phyloP scores from a whole-genome alignment of 2,113 vertebrate genomes.

The Gallinago jamesoni region DNA sequence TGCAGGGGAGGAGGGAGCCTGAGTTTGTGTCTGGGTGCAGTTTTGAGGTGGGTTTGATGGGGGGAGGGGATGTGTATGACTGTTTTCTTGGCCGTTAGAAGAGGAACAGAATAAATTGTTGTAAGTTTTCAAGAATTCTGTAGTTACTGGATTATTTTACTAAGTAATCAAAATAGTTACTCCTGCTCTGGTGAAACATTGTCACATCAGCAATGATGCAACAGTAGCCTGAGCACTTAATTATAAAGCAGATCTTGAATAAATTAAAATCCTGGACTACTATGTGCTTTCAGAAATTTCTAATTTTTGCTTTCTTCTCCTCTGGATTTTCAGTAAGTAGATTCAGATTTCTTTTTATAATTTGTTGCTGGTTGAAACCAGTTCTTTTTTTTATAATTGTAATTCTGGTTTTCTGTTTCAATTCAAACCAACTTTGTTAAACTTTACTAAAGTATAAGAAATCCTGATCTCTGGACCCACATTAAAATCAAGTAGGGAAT shows the following conservation, averaged over 20 bases:
- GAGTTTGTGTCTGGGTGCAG: neutral
- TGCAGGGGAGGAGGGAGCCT: neutral
- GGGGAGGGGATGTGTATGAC: neutral
- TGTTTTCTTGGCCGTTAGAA: neutral
- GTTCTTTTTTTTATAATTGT: neutral
- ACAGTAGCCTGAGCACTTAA: neutral
- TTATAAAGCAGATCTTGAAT: neutral
- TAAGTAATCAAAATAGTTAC: neutral
- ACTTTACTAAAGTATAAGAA: neutral
- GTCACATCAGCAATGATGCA: neutral
- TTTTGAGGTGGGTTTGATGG: neutral
- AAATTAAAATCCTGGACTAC: neutral
- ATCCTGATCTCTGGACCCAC: neutral
- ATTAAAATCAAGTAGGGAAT: neutral
- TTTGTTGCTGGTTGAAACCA: neutral
- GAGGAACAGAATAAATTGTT: neutral
- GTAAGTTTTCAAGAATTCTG: neutral
- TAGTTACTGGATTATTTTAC: neutral
- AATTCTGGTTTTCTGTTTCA: neutral
- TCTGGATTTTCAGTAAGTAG: neutral
- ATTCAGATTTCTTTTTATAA: neutral
- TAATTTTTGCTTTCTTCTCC: neutral
- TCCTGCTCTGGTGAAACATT: neutral
- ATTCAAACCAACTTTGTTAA: neutral
- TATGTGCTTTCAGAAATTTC: neutral